Percentiles rank a stretch among this genome's conserved stretches.
Evolutionary conservation across 1,140 invertebrate species (phyloP).

Genomic region (Diachasma alloeum): DNA sequence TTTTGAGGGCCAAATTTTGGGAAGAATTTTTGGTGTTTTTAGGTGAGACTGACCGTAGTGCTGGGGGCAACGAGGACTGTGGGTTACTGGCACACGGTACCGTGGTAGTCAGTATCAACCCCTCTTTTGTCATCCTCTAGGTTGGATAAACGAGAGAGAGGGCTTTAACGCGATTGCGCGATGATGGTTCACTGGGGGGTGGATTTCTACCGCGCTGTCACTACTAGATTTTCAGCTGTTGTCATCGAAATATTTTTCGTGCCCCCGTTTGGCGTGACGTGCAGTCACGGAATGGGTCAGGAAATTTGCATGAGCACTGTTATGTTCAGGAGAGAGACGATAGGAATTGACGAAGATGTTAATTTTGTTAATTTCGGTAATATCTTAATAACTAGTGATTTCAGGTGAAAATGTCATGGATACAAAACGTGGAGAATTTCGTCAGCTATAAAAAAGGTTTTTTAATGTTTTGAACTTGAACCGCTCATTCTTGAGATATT

Average conservation of each 20-base stretch:
- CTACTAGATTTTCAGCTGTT: neutral
- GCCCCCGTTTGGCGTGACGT: neutral
- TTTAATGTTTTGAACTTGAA: too few relatives aligned
- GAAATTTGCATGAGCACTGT: too few relatives aligned
- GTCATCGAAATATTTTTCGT: neutral
- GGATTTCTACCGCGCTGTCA: neutral
- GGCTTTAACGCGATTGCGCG: slow-evolving; percentile 31
- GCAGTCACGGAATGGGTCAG: too few relatives aligned
- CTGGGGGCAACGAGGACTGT: slow-evolving; percentile 49
- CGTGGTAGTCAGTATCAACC: slow-evolving; percentile 31
- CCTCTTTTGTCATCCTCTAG: neutral
- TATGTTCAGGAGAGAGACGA: too few relatives aligned
- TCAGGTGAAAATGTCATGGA: too few relatives aligned
- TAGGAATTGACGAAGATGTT: too few relatives aligned
- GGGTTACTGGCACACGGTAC: slow-evolving; percentile 62
- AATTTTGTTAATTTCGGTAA: too few relatives aligned
- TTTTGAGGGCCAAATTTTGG: neutral
- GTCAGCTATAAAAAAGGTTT: too few relatives aligned
- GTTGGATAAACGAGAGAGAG: neutral
- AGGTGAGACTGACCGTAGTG: slow-evolving; percentile 52
- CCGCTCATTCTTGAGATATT: too few relatives aligned
- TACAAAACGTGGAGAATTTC: too few relatives aligned
- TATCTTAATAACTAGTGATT: too few relatives aligned
- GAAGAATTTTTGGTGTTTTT: neutral
- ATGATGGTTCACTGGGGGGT: slow-evolving; percentile 4